phyloP scores from a whole-genome alignment of 2,888 invertebrate genomes.

The Drosophila anomalata region DNA sequence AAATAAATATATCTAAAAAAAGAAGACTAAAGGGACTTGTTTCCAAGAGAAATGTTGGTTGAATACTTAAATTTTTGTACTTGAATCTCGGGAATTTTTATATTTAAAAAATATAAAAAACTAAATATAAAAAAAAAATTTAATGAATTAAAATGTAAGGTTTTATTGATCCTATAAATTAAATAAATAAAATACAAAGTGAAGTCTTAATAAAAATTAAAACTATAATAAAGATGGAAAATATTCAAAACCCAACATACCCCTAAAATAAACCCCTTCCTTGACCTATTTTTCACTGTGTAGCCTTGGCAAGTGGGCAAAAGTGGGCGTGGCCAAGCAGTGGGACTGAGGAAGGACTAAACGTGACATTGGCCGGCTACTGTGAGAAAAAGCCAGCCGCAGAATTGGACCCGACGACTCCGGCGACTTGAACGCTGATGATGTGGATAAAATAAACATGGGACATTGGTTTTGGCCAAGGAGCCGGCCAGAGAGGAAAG shows the following conservation, averaged over 20 bases:
- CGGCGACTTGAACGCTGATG: conserved; percentile 67
- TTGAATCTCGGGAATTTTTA: too few species aligned
- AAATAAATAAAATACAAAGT: too few species aligned
- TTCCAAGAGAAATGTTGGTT: too few species aligned
- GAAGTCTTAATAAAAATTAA: not conserved
- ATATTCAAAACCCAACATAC: too few species aligned
- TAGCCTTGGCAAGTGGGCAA: not conserved
- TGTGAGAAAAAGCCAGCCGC: conserved; percentile 43
- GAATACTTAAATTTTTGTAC: too few species aligned
- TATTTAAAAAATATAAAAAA: too few species aligned
- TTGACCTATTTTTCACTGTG: not conserved
- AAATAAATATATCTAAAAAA: not conserved
- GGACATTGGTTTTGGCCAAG: conserved; percentile 67
- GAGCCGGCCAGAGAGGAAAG: not conserved
- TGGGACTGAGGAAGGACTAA: conserved; percentile 20
- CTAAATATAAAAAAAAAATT: too few species aligned
- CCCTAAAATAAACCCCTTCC: not conserved
- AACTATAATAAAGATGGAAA: not conserved
- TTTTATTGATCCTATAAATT: too few species aligned
- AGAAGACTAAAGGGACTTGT: too few species aligned
- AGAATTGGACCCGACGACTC: conserved; percentile 24
- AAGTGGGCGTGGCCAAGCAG: not conserved
- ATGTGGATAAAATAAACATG: conserved; percentile 78
- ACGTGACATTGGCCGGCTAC: conserved; percentile 70
- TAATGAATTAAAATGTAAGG: too few species aligned